phyloP scores from a whole-genome alignment of 2,797 vertebrate genomes.

The Eidolon dupreanum region DNA sequence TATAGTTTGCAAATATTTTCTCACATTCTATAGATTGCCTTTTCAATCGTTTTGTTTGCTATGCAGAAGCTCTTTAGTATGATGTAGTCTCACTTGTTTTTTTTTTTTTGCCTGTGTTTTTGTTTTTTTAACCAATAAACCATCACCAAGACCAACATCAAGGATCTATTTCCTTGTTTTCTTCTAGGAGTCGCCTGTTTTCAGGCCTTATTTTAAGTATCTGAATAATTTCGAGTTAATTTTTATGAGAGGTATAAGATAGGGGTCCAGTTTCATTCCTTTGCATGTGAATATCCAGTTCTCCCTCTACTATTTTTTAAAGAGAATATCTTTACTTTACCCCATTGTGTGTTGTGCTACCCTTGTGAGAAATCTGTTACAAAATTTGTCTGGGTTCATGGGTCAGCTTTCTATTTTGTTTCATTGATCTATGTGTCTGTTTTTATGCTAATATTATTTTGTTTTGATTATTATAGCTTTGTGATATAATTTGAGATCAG shows the following conservation, averaged over 20 bases:
- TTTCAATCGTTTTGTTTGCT: neutral
- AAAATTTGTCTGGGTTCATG: neutral
- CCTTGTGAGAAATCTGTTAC: neutral
- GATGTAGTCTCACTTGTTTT: neutral
- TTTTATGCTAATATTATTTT: neutral
- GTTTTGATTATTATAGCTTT: neutral
- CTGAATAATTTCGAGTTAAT: neutral
- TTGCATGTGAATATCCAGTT: neutral
- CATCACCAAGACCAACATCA: neutral
- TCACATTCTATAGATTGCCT: neutral
- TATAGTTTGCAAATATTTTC: neutral
- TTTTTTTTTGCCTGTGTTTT: neutral
- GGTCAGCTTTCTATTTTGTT: neutral
- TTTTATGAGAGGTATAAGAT: neutral
- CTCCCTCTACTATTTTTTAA: neutral
- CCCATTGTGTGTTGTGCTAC: neutral
- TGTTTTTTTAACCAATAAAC: neutral
- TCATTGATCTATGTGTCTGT: neutral
- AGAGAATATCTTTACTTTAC: neutral
- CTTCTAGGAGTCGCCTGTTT: neutral
- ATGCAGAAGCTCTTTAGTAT: neutral
- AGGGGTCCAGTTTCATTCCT: neutral
- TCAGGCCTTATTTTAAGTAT: neutral
- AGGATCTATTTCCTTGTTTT: neutral
- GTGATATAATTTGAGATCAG: neutral